A percentile compares a stretch with the other conserved stretches of the same genome.
These are phyloP conservation scores for Promerops cafer DNA, from an alignment of 2,113 vertebrate genomes.

Conservation along the genomic window DNA sequence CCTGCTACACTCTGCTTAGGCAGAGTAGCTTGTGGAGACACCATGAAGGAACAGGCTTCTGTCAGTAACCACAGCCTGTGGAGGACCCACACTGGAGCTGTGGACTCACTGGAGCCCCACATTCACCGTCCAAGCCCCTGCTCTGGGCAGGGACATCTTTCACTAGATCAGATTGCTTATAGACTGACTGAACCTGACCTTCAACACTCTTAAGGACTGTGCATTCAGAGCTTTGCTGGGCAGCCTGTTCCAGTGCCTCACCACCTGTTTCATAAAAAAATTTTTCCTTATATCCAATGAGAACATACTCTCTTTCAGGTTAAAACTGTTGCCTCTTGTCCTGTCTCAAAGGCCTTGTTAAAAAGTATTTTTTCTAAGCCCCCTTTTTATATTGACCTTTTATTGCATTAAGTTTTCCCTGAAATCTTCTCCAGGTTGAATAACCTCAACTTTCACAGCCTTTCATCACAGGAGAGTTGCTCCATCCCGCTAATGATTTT, in stretches of 20 bases:
- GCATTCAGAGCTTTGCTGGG: neutral
- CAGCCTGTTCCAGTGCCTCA: neutral
- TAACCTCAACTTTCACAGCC: neutral
- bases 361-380: neutral
- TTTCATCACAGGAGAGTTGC: neutral
- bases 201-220: neutral
- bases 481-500: neutral
- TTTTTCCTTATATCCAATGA: neutral
- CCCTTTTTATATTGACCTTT: neutral
- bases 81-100: neutral
- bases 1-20: neutral
- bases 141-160: neutral
- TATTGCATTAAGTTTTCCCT: neutral
- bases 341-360: neutral
- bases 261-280: neutral
- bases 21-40: neutral
- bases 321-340: neutral
- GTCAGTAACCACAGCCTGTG: neutral
- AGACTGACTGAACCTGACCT: neutral
- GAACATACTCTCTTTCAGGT: neutral
- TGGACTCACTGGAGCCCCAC: neutral
- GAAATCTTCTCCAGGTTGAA: neutral
- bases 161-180: neutral
- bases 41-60: neutral
- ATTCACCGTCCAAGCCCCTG: neutral